Base-by-base conservation (phyloP, 2,797 vertebrate species). In the Eurystomus glaucurus region DNA sequence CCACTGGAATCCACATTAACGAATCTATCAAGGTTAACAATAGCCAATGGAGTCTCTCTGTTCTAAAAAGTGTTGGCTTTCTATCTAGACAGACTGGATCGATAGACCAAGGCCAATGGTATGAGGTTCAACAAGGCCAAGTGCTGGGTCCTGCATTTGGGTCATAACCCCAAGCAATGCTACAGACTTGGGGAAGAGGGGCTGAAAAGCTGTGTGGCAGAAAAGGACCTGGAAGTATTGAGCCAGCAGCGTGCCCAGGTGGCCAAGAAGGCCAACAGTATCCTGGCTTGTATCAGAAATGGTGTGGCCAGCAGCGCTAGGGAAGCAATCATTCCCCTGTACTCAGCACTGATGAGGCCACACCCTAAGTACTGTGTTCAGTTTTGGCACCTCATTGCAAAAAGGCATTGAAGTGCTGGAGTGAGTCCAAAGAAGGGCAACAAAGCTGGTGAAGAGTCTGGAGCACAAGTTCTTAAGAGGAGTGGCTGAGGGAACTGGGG, bases 41-140 rank as follows among this genome's bases (percentile, higher is more conserved):
- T 14, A 28, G 55, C 29, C 14, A 29, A 2, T 0, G 1, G 23
- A 69, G 9, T 14, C 15, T 81, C 58, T 75, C 35, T 2, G 1
- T 55, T 70, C 14, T 23, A 29, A 39, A 92, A 28, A 11, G 4
- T 3, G 3, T 58, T 41, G 29, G n/a, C 13, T 90, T 70, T 77
- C 1, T 75, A 21, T 35, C 55, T 58, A n/a, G n/a, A 35, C 11
- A 58, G n/a, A 20, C 21, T 23, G n/a, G n/a, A 22, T 57, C 8
- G 6, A 57, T 33, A 31, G 13, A 5, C 54, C 19, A 12, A 22
- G n/a, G 55, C 55, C 55, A 22, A 9, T 23, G 22, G 21, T 58
- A 58, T 58, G n/a, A 35, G 55, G 21, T 58, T 58, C 55, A 35
- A 58, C 20, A 58, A 35, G 55, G 55, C n/a, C n/a, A 58, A 35